Percentiles rank a stretch among this genome's conserved stretches.
Conservation (phyloP, 2,888 invertebrate species). For the Podotricha telesiphe region DNA sequence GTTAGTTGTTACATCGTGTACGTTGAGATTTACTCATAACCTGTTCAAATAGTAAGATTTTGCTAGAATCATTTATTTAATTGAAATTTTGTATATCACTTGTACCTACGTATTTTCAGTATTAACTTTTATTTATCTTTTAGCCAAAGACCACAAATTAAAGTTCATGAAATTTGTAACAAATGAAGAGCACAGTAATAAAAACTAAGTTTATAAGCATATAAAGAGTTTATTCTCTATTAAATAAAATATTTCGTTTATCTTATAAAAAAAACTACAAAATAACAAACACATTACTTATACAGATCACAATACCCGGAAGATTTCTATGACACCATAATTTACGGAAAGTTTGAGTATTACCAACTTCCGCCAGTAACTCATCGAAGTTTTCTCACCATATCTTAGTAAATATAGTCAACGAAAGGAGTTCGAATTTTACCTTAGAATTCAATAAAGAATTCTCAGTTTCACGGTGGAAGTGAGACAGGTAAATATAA, state of each 20-base stretch:
- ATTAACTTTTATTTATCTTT: no score
- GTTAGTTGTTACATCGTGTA: not conserved
- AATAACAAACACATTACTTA: not conserved
- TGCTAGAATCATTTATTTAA: no score
- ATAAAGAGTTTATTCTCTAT: not conserved
- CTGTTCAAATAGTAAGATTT: no score
- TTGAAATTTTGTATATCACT: no score
- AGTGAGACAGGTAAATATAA: conserved; percentile 38
- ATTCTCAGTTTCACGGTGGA: conserved; percentile 41
- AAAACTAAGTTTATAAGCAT: no score
- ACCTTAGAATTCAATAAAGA: conserved; percentile 60
- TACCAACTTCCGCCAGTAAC: conserved; percentile 41
- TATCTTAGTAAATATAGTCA: conserved; percentile 36
- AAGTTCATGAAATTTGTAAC: no score
- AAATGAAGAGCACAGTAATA: no score
- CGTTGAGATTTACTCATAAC: not conserved
- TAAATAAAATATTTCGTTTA: not conserved
- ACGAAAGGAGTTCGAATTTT: conserved; percentile 32
- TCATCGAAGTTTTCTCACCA: conserved; percentile 38
- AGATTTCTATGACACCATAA: conserved; percentile 41
- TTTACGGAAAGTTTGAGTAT: conserved; percentile 43
- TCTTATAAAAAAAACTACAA: not conserved
- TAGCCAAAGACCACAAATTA: no score
- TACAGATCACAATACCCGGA: conserved; percentile 31
- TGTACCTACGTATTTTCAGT: no score